A percentile compares a stretch with the other conserved stretches of the same genome.
Evolutionary conservation across 2,113 vertebrate species (phyloP).

Genomic region (Colius striatus): DNA sequence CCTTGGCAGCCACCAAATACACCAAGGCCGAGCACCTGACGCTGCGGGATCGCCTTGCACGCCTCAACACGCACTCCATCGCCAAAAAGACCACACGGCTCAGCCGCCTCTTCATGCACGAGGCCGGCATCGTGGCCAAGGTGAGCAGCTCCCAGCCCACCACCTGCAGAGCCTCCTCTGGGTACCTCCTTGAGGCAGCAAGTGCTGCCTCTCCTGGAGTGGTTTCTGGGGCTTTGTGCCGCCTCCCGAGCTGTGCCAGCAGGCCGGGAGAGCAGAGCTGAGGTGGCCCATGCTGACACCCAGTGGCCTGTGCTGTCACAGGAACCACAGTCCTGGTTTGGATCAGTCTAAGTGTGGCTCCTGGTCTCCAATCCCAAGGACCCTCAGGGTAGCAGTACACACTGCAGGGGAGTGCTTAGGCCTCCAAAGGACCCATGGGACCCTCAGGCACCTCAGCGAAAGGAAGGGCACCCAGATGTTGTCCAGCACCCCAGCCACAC

Average conservation of each 20-base stretch:
- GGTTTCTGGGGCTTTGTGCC: neutral
- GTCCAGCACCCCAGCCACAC: neutral
- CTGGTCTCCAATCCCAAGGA: neutral
- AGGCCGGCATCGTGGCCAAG: slow-evolving; percentile 87
- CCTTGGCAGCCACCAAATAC: slow-evolving; percentile 89
- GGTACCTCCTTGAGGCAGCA: no score
- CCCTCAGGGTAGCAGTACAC: fast-evolving
- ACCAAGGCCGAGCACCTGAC: slow-evolving; percentile 85
- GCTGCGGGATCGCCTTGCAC: slow-evolving; percentile 87
- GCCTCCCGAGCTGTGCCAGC: fast-evolving
- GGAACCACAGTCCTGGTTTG: neutral
- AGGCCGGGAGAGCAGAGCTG: fast-evolving
- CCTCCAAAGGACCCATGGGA: neutral
- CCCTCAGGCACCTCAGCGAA: neutral
- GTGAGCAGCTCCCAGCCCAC: slow-evolving; percentile 58
- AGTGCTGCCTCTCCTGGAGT: neutral
- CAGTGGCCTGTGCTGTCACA: neutral
- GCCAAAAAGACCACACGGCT: slow-evolving; percentile 92
- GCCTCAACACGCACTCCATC: slow-evolving; percentile 91
- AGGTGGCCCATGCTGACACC: neutral
- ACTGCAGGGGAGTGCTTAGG: neutral
- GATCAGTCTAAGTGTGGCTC: neutral
- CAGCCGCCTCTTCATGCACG: slow-evolving; percentile 89
- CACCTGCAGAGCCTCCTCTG: neutral
- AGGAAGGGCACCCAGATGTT: neutral